Conservation (phyloP, 1,140 invertebrate genomes). For the Apis mellifera region Amel_HAv3.1 CM009932.2:8089001-8089500, state of each 20-base stretch:
- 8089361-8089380: slow-evolving; percentile 54
- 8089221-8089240: slow-evolving; percentile 17
- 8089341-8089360: slow-evolving; percentile 47
- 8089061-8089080: too few species aligned
- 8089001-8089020: background rate
- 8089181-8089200: too few species aligned
- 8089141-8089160: background rate
- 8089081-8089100: too few species aligned
- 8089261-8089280: slow-evolving; percentile 41
- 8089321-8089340: slow-evolving; percentile 58
- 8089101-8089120: too few species aligned
- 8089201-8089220: background rate
- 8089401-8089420: slow-evolving; percentile 61
- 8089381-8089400: slow-evolving; percentile 59
- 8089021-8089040: too few species aligned
- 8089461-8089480: background rate
- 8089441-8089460: slow-evolving; percentile 18
- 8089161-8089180: slow-evolving; percentile 3
- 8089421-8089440: slow-evolving; percentile 44
- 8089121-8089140: background rate
- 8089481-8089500: background rate
- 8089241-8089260: slow-evolving; percentile 40
- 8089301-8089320: slow-evolving; percentile 34
- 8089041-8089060: too few species aligned
- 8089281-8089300: slow-evolving; percentile 39